Base-by-base conservation (phyloP, 1,140 invertebrate species). In the Pachypsylla venusta region DNA sequence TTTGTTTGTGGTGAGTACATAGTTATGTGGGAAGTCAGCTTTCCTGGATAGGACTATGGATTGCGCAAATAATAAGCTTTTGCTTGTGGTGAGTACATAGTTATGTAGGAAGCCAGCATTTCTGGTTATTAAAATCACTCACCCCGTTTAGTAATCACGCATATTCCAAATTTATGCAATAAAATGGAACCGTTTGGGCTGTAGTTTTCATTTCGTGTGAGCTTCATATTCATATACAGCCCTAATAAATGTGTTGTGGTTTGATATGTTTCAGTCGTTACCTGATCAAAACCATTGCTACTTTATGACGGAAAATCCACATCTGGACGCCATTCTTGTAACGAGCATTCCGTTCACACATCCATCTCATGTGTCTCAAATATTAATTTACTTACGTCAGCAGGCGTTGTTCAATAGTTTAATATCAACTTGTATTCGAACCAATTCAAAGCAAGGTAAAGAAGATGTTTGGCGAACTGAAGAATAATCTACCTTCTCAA, bases 261-360 rank as follows among this genome's bases (percentile, higher is more conserved):
- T 61, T 54, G 26, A 61, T 58, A 58, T 59, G 60, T 80, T 77
- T 59, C 74, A 93, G 80, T 86, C 84, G 53, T 74, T 96, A 25
- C 89, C 90, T 0, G 92, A 94, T 68, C 92, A 96, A 67, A 82
- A 84, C 28, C 93, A 98, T 69, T 91, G 89, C 68, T 97, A 95
- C 69, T 92, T 91, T 70, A 79, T 97, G 73, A 93, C 87, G 2
- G 86, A 91, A 67, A 81, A 80, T 60, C 80, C 80, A 62, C 80
- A 79, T 13, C 77, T 95, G 71, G 80, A 85, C 54, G 92, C 88
- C 2, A 81, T 88, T 26, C 70, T 92, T 64, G 82, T 96, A 16
- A 77, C 78, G 19, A 84, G 81, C 57, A 84, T 98, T 60, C 89
- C 91, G 0, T 96, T 96, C 70, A 93, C 89, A 1, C 92, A 96